Evolutionary conservation across 2,888 invertebrate genomes (phyloP).

Genomic region (Leucoptera coffeella): DNA sequence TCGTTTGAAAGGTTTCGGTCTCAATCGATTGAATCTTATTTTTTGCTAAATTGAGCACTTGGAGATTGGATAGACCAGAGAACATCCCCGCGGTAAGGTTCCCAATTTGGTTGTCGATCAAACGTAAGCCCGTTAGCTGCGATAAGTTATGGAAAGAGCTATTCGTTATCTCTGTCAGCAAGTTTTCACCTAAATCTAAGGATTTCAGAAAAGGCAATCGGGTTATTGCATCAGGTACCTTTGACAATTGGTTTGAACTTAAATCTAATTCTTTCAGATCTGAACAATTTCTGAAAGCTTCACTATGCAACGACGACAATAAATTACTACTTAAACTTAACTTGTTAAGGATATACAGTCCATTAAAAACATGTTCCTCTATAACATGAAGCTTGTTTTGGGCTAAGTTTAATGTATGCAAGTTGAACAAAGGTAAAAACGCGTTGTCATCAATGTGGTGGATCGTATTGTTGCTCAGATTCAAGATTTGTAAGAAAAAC

Average conservation of each 20-base stretch:
- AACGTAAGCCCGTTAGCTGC: conserved; percentile 77
- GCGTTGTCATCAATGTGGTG: conserved; percentile 79
- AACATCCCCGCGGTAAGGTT: conserved; percentile 84
- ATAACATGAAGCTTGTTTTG: conserved; percentile 77
- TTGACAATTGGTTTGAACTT: conserved; percentile 76
- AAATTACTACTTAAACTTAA: conserved; percentile 79
- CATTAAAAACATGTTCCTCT: conserved; percentile 76
- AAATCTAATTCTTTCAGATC: conserved; percentile 84
- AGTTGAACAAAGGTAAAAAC: conserved; percentile 79
- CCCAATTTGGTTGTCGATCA: conserved; percentile 87
- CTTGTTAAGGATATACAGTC: conserved; percentile 75
- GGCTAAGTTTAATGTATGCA: conserved; percentile 83
- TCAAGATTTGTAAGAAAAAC: conserved; percentile 80
- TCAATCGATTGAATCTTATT: conserved; percentile 85
- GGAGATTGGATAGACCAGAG: conserved; percentile 73
- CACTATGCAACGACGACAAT: conserved; percentile 67
- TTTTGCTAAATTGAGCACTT: conserved; percentile 82
- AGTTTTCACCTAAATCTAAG: conserved; percentile 87
- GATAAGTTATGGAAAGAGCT: conserved; percentile 79
- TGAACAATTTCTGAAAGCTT: conserved; percentile 82
- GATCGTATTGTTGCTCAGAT: conserved; percentile 79
- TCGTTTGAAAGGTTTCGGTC: conserved; percentile 78
- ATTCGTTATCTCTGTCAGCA: conserved; percentile 74
- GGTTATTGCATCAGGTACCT: conserved; percentile 78
- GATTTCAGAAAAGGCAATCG: conserved; percentile 80